A percentile compares a stretch with the other conserved stretches of the same genome.
Evolutionary conservation across 2,888 invertebrate species (phyloP).

Genomic region (Octodonta nipae): DNA sequence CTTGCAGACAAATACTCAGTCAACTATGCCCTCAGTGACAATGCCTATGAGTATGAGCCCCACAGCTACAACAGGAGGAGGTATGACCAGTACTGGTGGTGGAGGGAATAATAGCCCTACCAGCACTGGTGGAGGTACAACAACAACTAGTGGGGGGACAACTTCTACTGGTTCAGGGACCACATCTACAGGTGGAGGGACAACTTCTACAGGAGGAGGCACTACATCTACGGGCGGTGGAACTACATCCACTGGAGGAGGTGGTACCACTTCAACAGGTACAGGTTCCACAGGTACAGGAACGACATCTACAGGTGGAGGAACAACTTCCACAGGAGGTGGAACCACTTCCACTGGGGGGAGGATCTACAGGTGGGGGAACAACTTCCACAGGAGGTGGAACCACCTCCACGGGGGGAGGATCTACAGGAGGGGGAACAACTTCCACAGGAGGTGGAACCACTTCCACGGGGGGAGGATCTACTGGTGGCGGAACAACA

Average conservation of each 20-base stretch:
- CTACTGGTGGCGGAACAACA: constrained; percentile 16
- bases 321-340: constrained; percentile 9
- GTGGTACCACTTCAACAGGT: constrained; percentile 8
- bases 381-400: constrained; percentile 10
- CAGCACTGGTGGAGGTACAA: constrained; percentile 6
- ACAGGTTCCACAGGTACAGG: constrained; percentile 10
- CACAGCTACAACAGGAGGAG: constrained; percentile 38
- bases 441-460: constrained; percentile 10
- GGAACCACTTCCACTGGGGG: constrained; percentile 16
- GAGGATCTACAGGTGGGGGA: constrained; percentile 12
- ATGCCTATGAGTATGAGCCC: constrained; percentile 36
- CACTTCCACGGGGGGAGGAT: constrained; percentile 17
- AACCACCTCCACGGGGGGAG: constrained; percentile 8
- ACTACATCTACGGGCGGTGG: constrained; percentile 11
- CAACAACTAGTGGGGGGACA: constrained; percentile 7
- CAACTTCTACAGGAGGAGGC: constrained; percentile 8
- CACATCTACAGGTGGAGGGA: constrained; percentile 2
- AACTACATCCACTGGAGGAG: constrained; percentile 9
- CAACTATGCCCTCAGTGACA: constrained; percentile 26
- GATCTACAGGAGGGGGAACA: constrained; percentile 6
- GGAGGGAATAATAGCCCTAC: constrained; percentile 9
- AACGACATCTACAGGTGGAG: constrained; percentile 11
- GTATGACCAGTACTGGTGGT: constrained; percentile 28
- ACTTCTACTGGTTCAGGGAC: constrained; percentile 8
- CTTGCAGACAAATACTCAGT: constrained; percentile 10